Evolutionary conservation across 2,113 vertebrate species (phyloP).

Genomic region (Pleuronectes platessa): DNA sequence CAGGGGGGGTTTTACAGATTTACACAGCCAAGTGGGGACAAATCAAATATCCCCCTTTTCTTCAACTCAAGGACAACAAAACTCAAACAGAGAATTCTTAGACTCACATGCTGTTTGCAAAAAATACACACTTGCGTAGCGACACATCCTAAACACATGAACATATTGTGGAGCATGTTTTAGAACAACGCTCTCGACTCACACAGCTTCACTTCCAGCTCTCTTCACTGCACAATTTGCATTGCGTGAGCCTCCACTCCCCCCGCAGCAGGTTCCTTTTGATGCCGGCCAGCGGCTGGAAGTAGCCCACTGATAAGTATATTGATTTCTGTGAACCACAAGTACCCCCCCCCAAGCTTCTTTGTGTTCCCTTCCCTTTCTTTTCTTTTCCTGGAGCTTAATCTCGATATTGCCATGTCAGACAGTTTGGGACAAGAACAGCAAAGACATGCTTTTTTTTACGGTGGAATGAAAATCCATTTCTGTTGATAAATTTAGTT

Average conservation of each 20-base stretch:
- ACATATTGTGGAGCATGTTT: slow-evolving; percentile 15
- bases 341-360: slow-evolving; percentile 57
- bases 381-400: slow-evolving; percentile 39
- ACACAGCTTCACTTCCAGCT: slow-evolving; percentile 12
- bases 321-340: slow-evolving; percentile 68
- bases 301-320: slow-evolving; percentile 63
- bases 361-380: slow-evolving; percentile 49
- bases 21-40: slow-evolving; percentile 28
- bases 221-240: slow-evolving; percentile 54
- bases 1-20: slow-evolving; percentile 34
- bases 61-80: neutral
- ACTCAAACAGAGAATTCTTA: neutral
- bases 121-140: neutral
- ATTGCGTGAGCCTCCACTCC: slow-evolving; percentile 47
- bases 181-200: slow-evolving; percentile 25
- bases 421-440: slow-evolving; percentile 34
- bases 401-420: slow-evolving; percentile 64
- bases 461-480: slow-evolving; percentile 31
- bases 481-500: neutral
- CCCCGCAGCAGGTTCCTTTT: slow-evolving; percentile 67
- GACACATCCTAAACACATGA: neutral
- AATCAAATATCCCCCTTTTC: slow-evolving; percentile 59
- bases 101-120: neutral
- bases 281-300: slow-evolving; percentile 65
- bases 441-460: slow-evolving; percentile 22